Base-by-base conservation (phyloP, 2,113 vertebrate species). In the Chlorodrepanis virens region DNA sequence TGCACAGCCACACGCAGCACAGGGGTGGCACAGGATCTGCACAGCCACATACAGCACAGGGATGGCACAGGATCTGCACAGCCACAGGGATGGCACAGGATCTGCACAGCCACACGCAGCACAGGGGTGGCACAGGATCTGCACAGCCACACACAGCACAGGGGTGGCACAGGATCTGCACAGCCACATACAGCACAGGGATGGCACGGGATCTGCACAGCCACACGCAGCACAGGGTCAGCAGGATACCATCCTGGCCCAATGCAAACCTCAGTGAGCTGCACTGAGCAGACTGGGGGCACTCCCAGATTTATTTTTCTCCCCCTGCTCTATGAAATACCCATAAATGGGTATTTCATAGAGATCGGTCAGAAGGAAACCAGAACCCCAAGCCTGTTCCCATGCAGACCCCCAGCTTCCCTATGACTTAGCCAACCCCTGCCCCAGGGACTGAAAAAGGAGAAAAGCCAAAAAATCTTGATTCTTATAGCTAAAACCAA, bases 401-500 rank as follows among this genome's bases (percentile, higher is more conserved):
- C 19, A 11, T 2, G 4, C 31, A 71, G 8, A 16, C 20, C 72
- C 68, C 12, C 33, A 19, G 59, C 39, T 83, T 57, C 13, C 18
- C 67, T n/a, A 10, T 0, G 0, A 45, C 70, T 78, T 11, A 64
- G 33, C 86, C 76, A 44, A 63, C 44, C 31, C 15, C 53, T 49
- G 31, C 7, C 29, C 75, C 24, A 22, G 42, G 50, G 31, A 72
- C 31, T 45, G 35, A 56, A 76, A 78, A 72, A 28, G 24, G 25
- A 83, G 9, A 54, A 70, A 82, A 70, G 81, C 47, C 16, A 17
- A 94, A 95, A 65, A 7, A 10, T 42, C 24, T 75, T 33, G 42
- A 87, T 87, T 80, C 59, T 70, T 96, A 65, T 60, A 90, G 83
- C 87, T 94, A 95, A 97, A 97, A 96, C 93, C 90, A 87, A 95